Conservation (phyloP, 2,797 vertebrate species). For the Remorina albescens region DNA sequence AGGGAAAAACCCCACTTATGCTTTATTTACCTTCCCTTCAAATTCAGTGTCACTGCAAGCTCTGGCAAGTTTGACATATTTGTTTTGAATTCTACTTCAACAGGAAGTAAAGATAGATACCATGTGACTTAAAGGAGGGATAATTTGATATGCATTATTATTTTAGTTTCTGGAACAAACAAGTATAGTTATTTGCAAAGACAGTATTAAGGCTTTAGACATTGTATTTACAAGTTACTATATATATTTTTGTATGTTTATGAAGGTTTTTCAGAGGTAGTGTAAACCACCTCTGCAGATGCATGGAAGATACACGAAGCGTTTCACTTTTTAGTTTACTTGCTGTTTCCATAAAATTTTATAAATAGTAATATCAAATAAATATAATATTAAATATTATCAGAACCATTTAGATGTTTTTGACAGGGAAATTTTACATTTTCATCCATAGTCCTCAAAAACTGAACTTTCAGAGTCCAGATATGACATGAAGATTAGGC, state of each 20-base stretch:
- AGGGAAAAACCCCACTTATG: neutral
- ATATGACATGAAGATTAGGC: conserved; percentile 47
- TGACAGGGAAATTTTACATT: neutral
- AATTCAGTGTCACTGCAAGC: neutral
- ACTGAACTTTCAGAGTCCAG: conserved; percentile 53
- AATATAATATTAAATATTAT: neutral
- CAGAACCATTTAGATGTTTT: neutral
- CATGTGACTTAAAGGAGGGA: neutral
- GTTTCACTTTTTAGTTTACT: neutral
- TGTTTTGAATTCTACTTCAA: neutral
- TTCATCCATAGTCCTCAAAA: neutral
- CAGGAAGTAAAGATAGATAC: neutral
- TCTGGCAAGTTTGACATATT: neutral
- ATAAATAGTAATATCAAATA: neutral
- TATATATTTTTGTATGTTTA: neutral
- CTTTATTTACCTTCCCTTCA: neutral
- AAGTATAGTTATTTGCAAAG: too few relatives aligned
- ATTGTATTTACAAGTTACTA: neutral
- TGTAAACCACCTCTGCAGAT: neutral
- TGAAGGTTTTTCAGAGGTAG: neutral
- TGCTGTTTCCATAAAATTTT: conserved; percentile 3
- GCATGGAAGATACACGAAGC: neutral
- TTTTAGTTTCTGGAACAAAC: neutral
- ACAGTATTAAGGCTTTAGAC: neutral
- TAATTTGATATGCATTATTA: neutral